Conservation (phyloP, 23 tunicate species). For the Clavelina lepadiformis region DNA sequence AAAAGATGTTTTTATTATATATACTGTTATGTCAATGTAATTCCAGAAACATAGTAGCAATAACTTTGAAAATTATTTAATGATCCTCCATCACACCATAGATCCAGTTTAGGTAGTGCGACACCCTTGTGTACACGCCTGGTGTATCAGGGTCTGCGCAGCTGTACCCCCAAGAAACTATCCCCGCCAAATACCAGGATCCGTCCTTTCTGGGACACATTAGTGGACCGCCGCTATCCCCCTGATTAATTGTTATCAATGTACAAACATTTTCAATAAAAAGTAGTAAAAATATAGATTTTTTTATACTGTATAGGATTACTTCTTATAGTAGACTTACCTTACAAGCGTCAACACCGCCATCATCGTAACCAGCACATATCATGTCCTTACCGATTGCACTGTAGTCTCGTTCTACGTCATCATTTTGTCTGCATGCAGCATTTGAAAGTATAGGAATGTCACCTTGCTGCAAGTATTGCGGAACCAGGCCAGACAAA, state of each 20-base stretch:
- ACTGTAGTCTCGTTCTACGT: conserved; percentile 24
- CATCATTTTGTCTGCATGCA: conserved; percentile 29
- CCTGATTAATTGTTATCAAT: no score
- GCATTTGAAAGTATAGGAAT: conserved; percentile 67
- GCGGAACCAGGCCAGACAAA: conserved; percentile 5
- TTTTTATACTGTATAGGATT: no score
- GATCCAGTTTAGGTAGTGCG: conserved; percentile 74
- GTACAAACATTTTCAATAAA: no score
- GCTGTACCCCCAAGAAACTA: conserved; percentile 82
- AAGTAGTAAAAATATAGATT: no score
- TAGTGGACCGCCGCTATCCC: conserved; percentile 92
- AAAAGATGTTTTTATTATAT: no score
- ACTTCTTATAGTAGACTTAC: conserved; percentile 45
- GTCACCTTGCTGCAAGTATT: conserved; percentile 58
- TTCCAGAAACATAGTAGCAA: no score
- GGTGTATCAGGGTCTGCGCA: conserved; percentile 77
- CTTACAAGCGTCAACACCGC: conserved; percentile 85
- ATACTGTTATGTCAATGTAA: no score
- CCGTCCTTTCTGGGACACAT: conserved; percentile 78
- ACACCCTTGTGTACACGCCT: conserved; percentile 84
- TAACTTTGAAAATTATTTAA: no score
- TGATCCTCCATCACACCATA: conserved; percentile 21
- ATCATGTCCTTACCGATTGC: conserved; percentile 58
- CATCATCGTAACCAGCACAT: conserved; percentile 83
- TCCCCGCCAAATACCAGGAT: conserved; percentile 69